Base-by-base conservation (phyloP, 2,888 invertebrate genomes). In the Drosophila suboccidentalis region DNA sequence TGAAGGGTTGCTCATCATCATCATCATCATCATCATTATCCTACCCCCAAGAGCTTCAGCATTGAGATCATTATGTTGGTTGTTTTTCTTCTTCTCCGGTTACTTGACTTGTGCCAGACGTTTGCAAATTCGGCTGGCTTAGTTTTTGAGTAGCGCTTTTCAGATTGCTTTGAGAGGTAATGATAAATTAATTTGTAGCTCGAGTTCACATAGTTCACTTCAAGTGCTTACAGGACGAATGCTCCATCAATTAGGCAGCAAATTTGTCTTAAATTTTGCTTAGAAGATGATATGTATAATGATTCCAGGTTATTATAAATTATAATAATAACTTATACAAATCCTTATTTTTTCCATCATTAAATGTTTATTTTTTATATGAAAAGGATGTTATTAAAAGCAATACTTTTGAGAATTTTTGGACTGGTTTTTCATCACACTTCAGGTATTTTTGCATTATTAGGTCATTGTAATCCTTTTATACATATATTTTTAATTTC, bases 151-250 rank as follows among this genome's bases (percentile, higher is more conserved):
- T 54, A 71, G 61, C 54, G 60, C 32, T 78, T 77, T 80, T 70
- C 39, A 57, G 67, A 66, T 84, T 34, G 67, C 64, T 73, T 73
- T 62, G 54, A 69, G 77, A 69, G 65, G 65, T 73, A 87, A 83
- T 84, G 71, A 87, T 77, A 83, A 89, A 83, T 83, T 73, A 80
- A 81, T 73, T 81, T 69, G 46, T 39, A 51, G 67, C 63, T 58
- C 11, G 17, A 65, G 53, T 75, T 50, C 53, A 60, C 59, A 51
- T 63, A 57, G 60, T 39, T 57, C 38, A 51, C 49, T 63, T 38
- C 34, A 46, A 55, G 63, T 58, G 60, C 46, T 46, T 49, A 39
- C 39, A 15, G 41, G 32, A 39, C 26, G 50, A 74, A 22, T 51
- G 79, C 62, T 32, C 15, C 55, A 34, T 58, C 38, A 62, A 78